Evolutionary conservation across 2,888 invertebrate genomes (phyloP), one percentile per base, ranked within the genome.

Genomic region (Operophtera brumata): DNA sequence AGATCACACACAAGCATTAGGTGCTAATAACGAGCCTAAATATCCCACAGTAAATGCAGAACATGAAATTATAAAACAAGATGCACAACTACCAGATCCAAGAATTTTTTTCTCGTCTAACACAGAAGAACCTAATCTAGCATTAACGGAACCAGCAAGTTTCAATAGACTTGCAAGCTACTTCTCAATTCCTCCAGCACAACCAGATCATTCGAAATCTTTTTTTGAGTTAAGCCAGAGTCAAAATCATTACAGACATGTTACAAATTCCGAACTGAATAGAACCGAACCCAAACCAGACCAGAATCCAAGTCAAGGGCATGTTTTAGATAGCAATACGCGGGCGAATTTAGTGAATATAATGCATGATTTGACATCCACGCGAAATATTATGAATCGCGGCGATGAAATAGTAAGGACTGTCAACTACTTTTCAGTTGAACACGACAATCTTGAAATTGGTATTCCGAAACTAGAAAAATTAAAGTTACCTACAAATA

Each of bases 201-300:
- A 85, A 77, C 71, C 82, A 0, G 86, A 88, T 1, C 81, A 77
- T 36, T 71, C 82, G 12, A 89, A 89, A 64, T 82, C 89, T 86
- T 90, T 90, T 90, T 90, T 90, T 88, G 89, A 90, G 66, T 75
- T 89, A 49, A 89, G 90, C 69, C 80, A 86, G 55, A 83, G 87
- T 53, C 86, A 88, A 79, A 81, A 87, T 40, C 88, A 89, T 58
- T 87, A 84, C 28, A 80, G 84, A 64, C 84, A 86, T 51, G 71
- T 69, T 13, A 28, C 10, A 34, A 14, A 11, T 10, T 25, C 35
- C n/a, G 42, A 30, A 14, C 28, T 26, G 2, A 39, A 43, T 30
- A 48, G 10, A 47, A 49, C 45, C 6, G 49, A 47, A 13, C 34
- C 11, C 1, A 44, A 37, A 42, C 20, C 28, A 5, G 8, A 48